These are phyloP conservation scores for Icerya purchasi DNA, from an alignment of 2,888 invertebrate species.

Conservation along the genomic window DNA sequence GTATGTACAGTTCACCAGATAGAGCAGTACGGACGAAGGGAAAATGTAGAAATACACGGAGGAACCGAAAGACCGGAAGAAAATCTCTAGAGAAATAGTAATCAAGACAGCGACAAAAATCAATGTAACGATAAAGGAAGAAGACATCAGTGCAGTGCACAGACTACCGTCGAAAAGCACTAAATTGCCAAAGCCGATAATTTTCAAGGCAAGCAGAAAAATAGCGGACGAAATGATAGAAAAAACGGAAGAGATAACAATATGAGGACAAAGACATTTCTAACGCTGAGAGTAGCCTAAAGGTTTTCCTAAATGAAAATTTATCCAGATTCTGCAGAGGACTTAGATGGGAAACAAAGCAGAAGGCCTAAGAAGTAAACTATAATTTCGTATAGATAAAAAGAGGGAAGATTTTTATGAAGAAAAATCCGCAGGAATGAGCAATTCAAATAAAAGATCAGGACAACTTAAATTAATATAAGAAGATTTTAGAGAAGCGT, in stretches of 20 bases:
- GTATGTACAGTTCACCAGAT: too few species aligned
- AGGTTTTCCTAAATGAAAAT: not conserved
- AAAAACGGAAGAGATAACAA: not conserved
- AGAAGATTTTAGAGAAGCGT: too few species aligned
- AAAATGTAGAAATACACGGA: too few species aligned
- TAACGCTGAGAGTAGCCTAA: not conserved
- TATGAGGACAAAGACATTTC: not conserved
- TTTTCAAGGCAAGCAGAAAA: not conserved
- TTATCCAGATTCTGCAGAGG: not conserved
- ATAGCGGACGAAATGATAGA: not conserved
- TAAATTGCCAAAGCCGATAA: not conserved
- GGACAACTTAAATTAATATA: not conserved
- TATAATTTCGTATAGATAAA: not conserved
- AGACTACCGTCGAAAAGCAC: not conserved
- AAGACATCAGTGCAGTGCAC: not conserved
- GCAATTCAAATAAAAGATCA: not conserved
- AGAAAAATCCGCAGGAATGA: not conserved
- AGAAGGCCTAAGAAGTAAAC: not conserved
- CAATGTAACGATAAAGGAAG: too few species aligned
- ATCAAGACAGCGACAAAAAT: too few species aligned
- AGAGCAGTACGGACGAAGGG: too few species aligned
- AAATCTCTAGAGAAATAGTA: too few species aligned
- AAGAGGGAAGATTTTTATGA: not conserved
- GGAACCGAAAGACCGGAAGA: too few species aligned
- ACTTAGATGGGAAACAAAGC: not conserved